Base-by-base conservation (phyloP, 2,888 invertebrate species). In the Pocota personata region DNA sequence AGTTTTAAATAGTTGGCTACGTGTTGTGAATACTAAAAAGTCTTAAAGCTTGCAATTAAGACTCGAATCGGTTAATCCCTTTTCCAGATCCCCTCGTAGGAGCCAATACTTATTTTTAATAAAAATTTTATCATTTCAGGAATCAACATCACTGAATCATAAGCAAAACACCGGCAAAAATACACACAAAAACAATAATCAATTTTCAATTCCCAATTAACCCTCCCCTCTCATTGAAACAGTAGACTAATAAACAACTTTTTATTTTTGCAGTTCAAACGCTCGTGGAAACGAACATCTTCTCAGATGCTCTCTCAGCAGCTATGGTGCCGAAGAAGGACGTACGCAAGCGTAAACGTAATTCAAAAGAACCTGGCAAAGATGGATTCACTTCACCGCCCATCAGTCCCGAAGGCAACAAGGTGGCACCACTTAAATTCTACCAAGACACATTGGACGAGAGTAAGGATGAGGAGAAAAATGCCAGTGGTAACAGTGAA, bases 281-380 rank as follows among this genome's bases (percentile, higher is more conserved):
- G 88, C 92, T 98, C 58, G 95, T 97, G 91, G 98, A 98, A 92
- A 98, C 98, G 90, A 97, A 97, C 90, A 95, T 97, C 93, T 98
- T 98, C 91, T 98, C 98, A 96, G 98, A 98, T 92, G 98, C 98
- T 0, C 93, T 98, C 37, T 94, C 95, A 88, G 96, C 96, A 4
- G 96, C 96, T 1, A 96, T 97, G 6, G 95, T 95, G 27, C 91
- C 93, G 91, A 93, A 96, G 94, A 94, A 97, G 91, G 95, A 96
- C 87, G 94, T 95, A 1, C 95, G 95, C 89, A 98, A 97, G 90
- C 94, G 96, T 77, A 97, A 97, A 92, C 94, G 97, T 52, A 94
- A 96, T 50, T 94, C 95, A 0, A 88, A 87, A 67, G 88, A 88
- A 7, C 88, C 89, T 4, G 90, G 88, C 2, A 97, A 96, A 90